These are phyloP conservation scores for Limnephilus marmoratus DNA, from an alignment of 2,888 invertebrate species.

Conservation along the genomic window DNA sequence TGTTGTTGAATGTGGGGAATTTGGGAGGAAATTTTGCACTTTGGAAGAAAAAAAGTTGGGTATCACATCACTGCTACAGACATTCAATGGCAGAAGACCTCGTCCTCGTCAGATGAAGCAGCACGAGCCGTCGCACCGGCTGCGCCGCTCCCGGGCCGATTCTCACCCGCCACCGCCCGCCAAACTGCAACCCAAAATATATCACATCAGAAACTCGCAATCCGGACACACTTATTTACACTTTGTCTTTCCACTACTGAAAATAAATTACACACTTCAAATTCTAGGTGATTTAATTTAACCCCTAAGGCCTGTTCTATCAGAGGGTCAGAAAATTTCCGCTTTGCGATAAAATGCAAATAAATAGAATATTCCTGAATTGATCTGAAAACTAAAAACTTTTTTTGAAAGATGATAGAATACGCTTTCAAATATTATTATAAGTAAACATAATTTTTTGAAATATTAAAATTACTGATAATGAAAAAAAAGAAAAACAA, in stretches of 20 bases:
- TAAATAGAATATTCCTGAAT: too few relatives aligned
- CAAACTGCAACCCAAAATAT: slow-evolving; percentile 44
- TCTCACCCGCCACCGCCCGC: slow-evolving; percentile 52
- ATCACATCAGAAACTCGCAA: background rate
- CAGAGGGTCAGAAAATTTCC: too few relatives aligned
- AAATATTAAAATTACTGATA: too few relatives aligned
- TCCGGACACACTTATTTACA: background rate
- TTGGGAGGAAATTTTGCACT: background rate
- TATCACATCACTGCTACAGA: slow-evolving; percentile 29
- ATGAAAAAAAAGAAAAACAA: too few relatives aligned
- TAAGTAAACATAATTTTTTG: too few relatives aligned
- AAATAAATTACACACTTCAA: background rate
- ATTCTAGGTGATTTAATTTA: background rate
- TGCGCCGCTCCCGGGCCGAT: slow-evolving; percentile 41
- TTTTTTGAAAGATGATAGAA: too few relatives aligned
- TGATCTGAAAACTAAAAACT: too few relatives aligned
- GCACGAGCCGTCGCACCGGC: slow-evolving; percentile 25
- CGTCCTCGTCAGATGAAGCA: slow-evolving; percentile 50
- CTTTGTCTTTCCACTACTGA: background rate
- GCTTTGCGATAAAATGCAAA: too few relatives aligned
- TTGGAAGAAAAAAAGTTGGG: background rate
- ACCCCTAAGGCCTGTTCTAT: background rate
- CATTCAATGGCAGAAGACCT: slow-evolving; percentile 39
- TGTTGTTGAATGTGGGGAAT: too few relatives aligned
- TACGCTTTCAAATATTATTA: too few relatives aligned